phyloP scores from a whole-genome alignment of 2,113 vertebrate species.

The Lucifuga dentata region DNA sequence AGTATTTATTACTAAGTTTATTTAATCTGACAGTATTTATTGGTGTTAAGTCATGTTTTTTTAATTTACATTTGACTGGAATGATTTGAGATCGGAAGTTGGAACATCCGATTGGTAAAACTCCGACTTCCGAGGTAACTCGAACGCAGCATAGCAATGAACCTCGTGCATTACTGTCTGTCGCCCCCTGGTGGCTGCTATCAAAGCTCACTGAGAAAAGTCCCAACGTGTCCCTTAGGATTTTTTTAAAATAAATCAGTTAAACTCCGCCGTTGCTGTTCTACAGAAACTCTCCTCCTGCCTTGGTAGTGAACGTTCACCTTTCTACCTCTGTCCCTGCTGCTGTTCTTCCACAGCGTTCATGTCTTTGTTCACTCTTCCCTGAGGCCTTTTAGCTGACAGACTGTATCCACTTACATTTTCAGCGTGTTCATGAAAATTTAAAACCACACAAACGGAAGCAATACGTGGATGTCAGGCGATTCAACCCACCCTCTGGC shows the following conservation, averaged over 20 bases:
- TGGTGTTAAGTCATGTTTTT: too few species aligned
- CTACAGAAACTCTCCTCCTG: neutral
- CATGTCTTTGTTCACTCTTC: neutral
- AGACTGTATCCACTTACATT: conserved; percentile 6
- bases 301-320: conserved; percentile 18
- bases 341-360: too few species aligned
- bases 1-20: too few species aligned
- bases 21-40: too few species aligned
- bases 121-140: too few species aligned
- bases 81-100: too few species aligned
- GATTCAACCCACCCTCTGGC: neutral
- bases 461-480: conserved; percentile 37
- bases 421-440: neutral
- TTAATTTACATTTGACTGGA: too few species aligned
- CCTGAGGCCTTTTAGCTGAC: conserved; percentile 36
- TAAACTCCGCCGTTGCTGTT: too few species aligned
- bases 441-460: conserved; percentile 18
- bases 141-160: too few species aligned
- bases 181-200: conserved; percentile 30
- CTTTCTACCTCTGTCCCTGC: conserved; percentile 59
- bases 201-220: neutral
- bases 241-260: too few species aligned
- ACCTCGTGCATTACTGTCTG: too few species aligned
- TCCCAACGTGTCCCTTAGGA: conserved; percentile 4
- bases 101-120: too few species aligned